Evolutionary conservation across 2,888 invertebrate species (phyloP), one percentile per base, ranked within the genome.

Genomic region (Augiades crinisus): DNA sequence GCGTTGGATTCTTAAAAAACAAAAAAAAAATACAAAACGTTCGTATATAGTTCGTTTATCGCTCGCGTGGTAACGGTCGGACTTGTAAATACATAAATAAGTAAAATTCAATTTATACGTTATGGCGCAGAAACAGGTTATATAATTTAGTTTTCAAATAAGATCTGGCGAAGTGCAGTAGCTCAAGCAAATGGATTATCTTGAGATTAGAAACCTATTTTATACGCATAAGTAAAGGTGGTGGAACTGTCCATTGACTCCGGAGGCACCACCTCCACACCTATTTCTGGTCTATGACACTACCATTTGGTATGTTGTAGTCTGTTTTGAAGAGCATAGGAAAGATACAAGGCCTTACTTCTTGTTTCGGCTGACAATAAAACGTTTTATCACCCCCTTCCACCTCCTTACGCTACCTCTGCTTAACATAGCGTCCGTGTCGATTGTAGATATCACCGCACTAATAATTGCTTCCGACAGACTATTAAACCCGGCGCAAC

Each of bases 381-480:
- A n/a, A n/a, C n/a, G n/a, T n/a, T n/a, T n/a, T n/a, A n/a, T n/a
- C n/a, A n/a, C n/a, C n/a, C n/a, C n/a, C n/a, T n/a, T n/a, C n/a
- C n/a, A n/a, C n/a, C n/a, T n/a, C n/a, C n/a, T n/a, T n/a, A n/a
- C n/a, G n/a, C n/a, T n/a, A n/a, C n/a, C n/a, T n/a, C n/a, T n/a
- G n/a, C n/a, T n/a, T 33, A 44, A 44, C 33, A 44, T 44, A 33
- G 21, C 44, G 12, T 27, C 46, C 46, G 36, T 54, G 52, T 50
- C 55, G 52, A 54, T 54, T 46, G 19, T 40, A 38, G 57, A 51
- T 54, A 54, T 36, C 50, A 52, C 30, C 40, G 14, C 27, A 44
- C 31, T 43, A 54, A 44, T 56, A 58, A 58, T 54, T 58, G 50
- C 56, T 58, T 58, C 56, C 54, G 54, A 55, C 57, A 44, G 19